Evolutionary conservation across 2,888 invertebrate genomes (phyloP).

Genomic region (Acholoe squamosa): DNA sequence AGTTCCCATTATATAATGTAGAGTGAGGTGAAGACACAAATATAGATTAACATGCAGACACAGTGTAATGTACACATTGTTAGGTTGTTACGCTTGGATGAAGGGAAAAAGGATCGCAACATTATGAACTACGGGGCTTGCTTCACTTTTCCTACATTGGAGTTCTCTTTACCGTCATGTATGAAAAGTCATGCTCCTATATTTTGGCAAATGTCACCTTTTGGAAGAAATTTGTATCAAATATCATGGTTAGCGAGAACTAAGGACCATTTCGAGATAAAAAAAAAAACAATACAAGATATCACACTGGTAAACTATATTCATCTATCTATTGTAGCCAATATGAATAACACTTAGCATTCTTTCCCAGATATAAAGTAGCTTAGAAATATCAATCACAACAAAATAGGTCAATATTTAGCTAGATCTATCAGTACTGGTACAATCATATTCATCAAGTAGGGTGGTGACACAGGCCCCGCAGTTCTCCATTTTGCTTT

Average conservation of each 20-base stretch:
- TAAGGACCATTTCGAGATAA: too few relatives aligned
- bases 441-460: too few relatives aligned
- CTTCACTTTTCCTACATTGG: background rate
- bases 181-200: background rate
- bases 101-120: background rate
- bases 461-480: conserved; percentile 12
- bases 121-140: background rate
- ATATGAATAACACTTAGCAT: background rate
- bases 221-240: too few relatives aligned
- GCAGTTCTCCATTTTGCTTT: background rate
- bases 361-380: too few relatives aligned
- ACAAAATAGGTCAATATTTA: too few relatives aligned
- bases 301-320: too few relatives aligned
- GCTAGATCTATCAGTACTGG: too few relatives aligned
- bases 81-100: background rate
- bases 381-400: too few relatives aligned
- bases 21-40: too few relatives aligned
- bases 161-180: background rate
- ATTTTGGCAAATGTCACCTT: background rate
- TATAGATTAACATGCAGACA: background rate
- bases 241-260: too few relatives aligned
- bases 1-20: too few relatives aligned
- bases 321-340: background rate
- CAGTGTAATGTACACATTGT: background rate
- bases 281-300: too few relatives aligned